Evolutionary conservation across 2,888 invertebrate genomes (phyloP).

Genomic region (Flexamia atlantica): DNA sequence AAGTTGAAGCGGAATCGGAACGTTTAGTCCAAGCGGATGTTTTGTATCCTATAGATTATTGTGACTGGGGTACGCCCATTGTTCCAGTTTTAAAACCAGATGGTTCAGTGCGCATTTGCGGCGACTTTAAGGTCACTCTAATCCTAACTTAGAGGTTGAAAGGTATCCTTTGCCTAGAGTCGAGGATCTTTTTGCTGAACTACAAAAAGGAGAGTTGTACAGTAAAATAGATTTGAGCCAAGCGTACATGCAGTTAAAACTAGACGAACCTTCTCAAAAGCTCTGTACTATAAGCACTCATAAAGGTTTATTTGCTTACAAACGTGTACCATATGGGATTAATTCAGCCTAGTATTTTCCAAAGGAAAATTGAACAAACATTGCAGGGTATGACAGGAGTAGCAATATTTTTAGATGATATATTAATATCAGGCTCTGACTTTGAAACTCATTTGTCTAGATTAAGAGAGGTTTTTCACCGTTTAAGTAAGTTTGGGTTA

Average conservation of each 20-base stretch:
- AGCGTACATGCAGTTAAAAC: conserved; percentile 65
- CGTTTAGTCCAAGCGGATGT: too few relatives aligned
- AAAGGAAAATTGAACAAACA: conserved; percentile 69
- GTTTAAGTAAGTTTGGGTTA: background rate
- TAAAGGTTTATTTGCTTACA: conserved; percentile 71
- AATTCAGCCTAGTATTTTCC: conserved; percentile 67
- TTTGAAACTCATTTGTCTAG: background rate
- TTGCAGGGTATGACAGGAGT: conserved; percentile 17
- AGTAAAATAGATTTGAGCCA: conserved; percentile 59
- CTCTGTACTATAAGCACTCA: conserved; percentile 72
- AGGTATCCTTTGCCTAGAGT: conserved; percentile 64
- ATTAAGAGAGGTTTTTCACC: background rate
- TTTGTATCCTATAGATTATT: too few relatives aligned
- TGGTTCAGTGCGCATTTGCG: conserved; percentile 71
- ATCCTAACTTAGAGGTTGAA: conserved; percentile 58
- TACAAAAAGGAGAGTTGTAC: conserved; percentile 67
- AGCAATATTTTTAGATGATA: conserved; percentile 36
- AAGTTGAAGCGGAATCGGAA: too few relatives aligned
- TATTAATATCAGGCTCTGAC: background rate
- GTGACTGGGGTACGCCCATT: conserved; percentile 73
- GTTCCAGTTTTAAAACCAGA: conserved; percentile 72
- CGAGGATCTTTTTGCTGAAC: conserved; percentile 59
- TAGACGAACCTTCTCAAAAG: conserved; percentile 71
- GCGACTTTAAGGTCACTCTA: conserved; percentile 67
- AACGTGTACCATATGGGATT: conserved; percentile 70